Base-by-base conservation (phyloP, 2,113 vertebrate genomes). In the Cynoglossus semilaevis region DNA sequence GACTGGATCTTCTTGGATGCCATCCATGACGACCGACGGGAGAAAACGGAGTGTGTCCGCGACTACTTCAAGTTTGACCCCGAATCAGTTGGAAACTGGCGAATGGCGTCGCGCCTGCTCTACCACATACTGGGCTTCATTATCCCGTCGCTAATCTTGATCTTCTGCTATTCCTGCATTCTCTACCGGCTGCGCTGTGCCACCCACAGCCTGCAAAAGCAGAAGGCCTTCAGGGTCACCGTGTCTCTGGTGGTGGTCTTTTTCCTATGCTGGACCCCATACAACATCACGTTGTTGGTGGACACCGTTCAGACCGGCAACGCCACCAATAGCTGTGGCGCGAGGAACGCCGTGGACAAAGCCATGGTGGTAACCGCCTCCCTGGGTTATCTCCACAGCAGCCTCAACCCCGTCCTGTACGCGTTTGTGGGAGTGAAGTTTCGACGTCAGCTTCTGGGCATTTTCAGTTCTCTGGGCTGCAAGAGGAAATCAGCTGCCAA, bases 351-450 rank as follows among this genome's bases (percentile, higher is more conserved):
- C 0, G 45, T 94, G 67, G 86, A 90, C 0, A 80, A 90, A 12
- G 81, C 84, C 3, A 48, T 71, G 38, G 80, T 61, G 0, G 16
- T 92, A 60, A 93, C 94, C 0, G 80, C 84, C 0, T 79, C 87
- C 1, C 0, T 95, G 16, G 91, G 91, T 13, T 90, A 91, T 70
- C 77, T 94, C 51, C 94, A 96, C 83, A 93, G 92, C 86, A 92
- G 93, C 83, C 86, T 96, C 34, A 96, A 96, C 68, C 94, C 94
- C 0, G 52, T 96, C 53, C 90, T 96, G 50, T 96, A 96, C 0
- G 93, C 93, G 18, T 95, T 95, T 3, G 82, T 96, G 13, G 93
- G 93, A 0, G 82, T 91, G 51, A 96, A 94, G 80, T 96, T 96
- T 67, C 87, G 92, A 1, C 89, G 78, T 50, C 90, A 91, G 11